Percentiles rank a stretch among this genome's conserved stretches.
Evolutionary conservation across 2,113 vertebrate genomes (phyloP).

Genomic region (Miniopterus natalensis): DNA sequence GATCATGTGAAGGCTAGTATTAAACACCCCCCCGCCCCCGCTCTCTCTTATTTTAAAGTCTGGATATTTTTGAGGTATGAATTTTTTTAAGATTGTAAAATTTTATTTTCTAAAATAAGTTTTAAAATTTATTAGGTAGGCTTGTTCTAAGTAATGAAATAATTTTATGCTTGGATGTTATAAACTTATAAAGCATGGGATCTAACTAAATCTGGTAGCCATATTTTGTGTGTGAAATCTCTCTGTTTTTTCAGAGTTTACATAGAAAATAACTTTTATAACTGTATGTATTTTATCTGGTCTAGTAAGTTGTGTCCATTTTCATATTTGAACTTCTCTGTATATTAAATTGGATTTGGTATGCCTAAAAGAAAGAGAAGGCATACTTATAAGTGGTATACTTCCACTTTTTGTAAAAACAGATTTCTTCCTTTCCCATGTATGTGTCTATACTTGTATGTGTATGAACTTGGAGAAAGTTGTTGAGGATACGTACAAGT

Average conservation of each 20-base stretch:
- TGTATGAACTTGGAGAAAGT: conserved; percentile 54
- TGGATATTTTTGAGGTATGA: conserved; percentile 35
- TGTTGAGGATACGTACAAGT: neutral
- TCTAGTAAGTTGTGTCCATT: conserved; percentile 46
- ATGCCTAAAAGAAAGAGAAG: conserved; percentile 35
- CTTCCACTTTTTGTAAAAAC: conserved; percentile 60
- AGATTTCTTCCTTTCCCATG: neutral
- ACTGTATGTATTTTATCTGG: conserved; percentile 3
- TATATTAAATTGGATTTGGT: conserved; percentile 51
- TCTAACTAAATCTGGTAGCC: conserved; percentile 5
- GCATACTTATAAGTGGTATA: conserved; percentile 13
- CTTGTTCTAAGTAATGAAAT: conserved; percentile 28
- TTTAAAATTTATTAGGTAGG: conserved; percentile 49
- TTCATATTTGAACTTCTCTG: conserved; percentile 5
- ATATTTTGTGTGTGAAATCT: conserved; percentile 52
- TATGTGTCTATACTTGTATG: neutral
- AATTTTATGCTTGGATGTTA: conserved; percentile 32
- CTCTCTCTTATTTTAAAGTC: conserved; percentile 14
- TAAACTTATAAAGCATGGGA: neutral
- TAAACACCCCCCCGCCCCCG: neutral
- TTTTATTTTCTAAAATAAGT: conserved; percentile 56
- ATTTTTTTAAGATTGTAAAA: conserved; percentile 38
- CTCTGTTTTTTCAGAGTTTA: conserved; percentile 54
- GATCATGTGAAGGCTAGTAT: conserved; percentile 17
- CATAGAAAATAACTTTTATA: conserved; percentile 54